These are phyloP conservation scores for Andricus quercusramuli DNA, from an alignment of 2,888 invertebrate species.

Conservation along the genomic window DNA sequence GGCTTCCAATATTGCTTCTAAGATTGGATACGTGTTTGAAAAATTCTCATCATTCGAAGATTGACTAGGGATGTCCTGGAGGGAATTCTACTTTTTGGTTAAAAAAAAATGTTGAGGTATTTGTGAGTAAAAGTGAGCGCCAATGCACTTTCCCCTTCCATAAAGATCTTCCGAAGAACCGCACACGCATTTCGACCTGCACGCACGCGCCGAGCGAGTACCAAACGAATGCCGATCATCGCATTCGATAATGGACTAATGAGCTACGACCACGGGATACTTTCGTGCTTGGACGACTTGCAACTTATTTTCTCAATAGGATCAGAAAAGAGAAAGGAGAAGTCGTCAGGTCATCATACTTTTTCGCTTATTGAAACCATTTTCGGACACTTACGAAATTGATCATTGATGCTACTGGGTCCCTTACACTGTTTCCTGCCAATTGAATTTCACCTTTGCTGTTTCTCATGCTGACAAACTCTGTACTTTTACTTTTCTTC, in stretches of 20 bases:
- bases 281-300: constrained; percentile 38
- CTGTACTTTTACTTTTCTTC: no score
- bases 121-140: background rate
- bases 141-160: constrained; percentile 39
- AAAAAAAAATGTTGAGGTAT: background rate
- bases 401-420: background rate
- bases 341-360: constrained; percentile 8
- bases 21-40: background rate
- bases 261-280: constrained; percentile 52
- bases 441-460: no score
- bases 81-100: background rate
- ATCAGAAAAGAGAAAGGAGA: constrained; percentile 31
- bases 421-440: background rate
- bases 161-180: constrained; percentile 1
- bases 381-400: constrained; percentile 16
- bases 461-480: no score
- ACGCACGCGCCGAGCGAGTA: constrained; percentile 44
- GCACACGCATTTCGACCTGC: constrained; percentile 41
- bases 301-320: constrained; percentile 32
- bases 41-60: background rate
- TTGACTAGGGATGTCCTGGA: no score
- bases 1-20: no score
- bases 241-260: constrained; percentile 58
- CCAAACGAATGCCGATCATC: constrained; percentile 58
- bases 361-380: background rate